Base-by-base conservation (phyloP, 2,797 vertebrate species). In the Knipowitschia caucasica region DNA sequence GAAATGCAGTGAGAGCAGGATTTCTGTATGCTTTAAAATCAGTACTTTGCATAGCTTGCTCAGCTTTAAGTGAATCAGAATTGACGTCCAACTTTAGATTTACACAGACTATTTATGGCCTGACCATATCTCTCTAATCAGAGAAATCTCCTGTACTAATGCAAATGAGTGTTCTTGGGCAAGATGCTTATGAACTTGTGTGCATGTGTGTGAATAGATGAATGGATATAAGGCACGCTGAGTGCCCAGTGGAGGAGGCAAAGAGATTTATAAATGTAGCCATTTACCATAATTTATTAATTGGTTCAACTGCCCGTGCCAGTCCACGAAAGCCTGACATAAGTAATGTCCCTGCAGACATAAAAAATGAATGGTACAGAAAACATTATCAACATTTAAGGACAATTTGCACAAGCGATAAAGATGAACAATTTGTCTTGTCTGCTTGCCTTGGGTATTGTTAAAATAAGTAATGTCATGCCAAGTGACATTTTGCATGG, bases 401-500 rank as follows among this genome's bases (percentile, higher is more conserved):
- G 53, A 57, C 73, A 75, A 53, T 59, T 74, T 40, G 35, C 64
- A 56, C n/a, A 4, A 30, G 23, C 46, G 69, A 65, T 64, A 56
- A 73, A 49, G 26, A 27, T 50, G 45, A 68, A 76, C 67, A 67
- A 72, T 74, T 54, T 66, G 51, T 52, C 39, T 71, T 56, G 73
- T 83, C 79, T 71, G 59, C 71, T 50, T 21, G 68, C 75, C 69
- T 71, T 47, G 62, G 71, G 74, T 63, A 27, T 23, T 10, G 62
- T 56, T 26, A 27, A 55, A 77, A 56, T 50, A 74, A 72, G 46
- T 76, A 67, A 70, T 76, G 73, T 77, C 52, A 25, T 60, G 63
- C 71, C 71, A 81, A 70, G 52, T 58, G 55, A 61, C 67, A 64
- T 70, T 73, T 73, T 73, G 79, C 74, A 53, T 65, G 73, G 70